Evolutionary conservation across 2,888 invertebrate genomes (phyloP), one percentile per base, ranked within the genome.

Genomic region (Melikaiella ostensackeni): DNA sequence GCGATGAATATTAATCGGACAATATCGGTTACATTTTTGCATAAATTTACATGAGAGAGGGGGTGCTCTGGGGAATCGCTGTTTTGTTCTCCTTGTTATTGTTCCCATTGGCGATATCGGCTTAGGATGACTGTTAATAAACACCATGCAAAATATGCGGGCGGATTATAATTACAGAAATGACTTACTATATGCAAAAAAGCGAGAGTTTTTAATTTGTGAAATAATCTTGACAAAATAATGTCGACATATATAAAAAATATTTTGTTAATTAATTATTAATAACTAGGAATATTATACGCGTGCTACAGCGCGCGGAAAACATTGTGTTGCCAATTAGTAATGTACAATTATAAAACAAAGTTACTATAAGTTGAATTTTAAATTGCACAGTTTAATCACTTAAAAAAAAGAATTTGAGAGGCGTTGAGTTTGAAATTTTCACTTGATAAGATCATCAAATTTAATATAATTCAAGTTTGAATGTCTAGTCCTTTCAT

Each of bases 11-110:
- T 87, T 87, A 87, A 88, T 88, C 84, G 82, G 81, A 85, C 87
- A 85, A 86, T 87, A 86, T 88, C 86, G 86, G 85, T 87, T 86
- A 86, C 88, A 83, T 84, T 87, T 87, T 86, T 87, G 85, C 86
- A 88, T 88, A 86, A 87, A 87, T 88, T 85, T 88, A 82, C 86
- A 87, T 87, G 79, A 80, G 63, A 74, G 50, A 75, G 77, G 50
- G 74, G 75, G 61, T 46, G 8, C 35, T 19, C 19, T 61, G 35
- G 76, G 24, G 70, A 61, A 59, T 76, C 8, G 59, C 61, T 70
- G 77, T 55, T 77, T 76, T 70, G 77, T 55, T 77, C 76, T 63
- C 66, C 74, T 75, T 77, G 78, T 78, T 75, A 80, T 70, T 59
- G 13, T 61, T 38, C 30, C 38, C 61, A 62, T 66, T 66, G 62